Percentiles rank a stretch among this genome's conserved stretches.
These are phyloP conservation scores for Drosophila murphyi DNA, from an alignment of 1,140 invertebrate species.

Conservation along the genomic window DNA sequence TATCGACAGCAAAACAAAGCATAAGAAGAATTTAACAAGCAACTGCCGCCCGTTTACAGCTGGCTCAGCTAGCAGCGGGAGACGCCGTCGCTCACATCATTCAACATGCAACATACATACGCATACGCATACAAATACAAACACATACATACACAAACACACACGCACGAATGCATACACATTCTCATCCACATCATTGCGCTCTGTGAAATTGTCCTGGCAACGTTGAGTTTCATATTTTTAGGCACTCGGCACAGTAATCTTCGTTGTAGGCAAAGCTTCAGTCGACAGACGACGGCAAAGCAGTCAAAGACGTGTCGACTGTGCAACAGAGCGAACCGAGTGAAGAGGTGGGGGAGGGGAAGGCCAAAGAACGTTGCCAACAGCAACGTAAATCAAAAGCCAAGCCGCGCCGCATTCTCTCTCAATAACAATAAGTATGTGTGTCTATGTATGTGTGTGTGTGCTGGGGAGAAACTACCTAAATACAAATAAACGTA, in stretches of 20 bases:
- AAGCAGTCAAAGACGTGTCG: not conserved
- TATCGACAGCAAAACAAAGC: conserved; percentile 78
- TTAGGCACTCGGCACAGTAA: conserved; percentile 49
- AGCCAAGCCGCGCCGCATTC: conserved; percentile 43
- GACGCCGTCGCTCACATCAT: conserved; percentile 40
- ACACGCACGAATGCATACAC: conserved; percentile 6
- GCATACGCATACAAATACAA: conserved; percentile 8
- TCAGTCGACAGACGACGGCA: conserved; percentile 20
- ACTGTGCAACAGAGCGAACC: conserved; percentile 10
- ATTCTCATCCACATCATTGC: conserved; percentile 7
- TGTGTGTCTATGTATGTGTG: not conserved
- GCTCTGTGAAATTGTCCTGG: conserved; percentile 54
- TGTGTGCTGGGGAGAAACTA: conserved; percentile 11
- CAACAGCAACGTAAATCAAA: conserved; percentile 45
- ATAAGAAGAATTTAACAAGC: conserved; percentile 77
- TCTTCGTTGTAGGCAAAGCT: conserved; percentile 42
- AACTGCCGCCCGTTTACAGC: conserved; percentile 53
- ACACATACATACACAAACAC: conserved; percentile 12
- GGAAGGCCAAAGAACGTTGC: conserved; percentile 15
- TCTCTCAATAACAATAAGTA: conserved; percentile 40
- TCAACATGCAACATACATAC: conserved; percentile 22
- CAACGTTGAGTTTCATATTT: conserved; percentile 46
- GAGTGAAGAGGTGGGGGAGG: not conserved
- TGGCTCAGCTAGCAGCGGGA: conserved; percentile 47
- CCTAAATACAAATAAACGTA: conserved; percentile 34